Conservation (phyloP, 2,888 invertebrate genomes). For the Leistus spinibarbis region DNA sequence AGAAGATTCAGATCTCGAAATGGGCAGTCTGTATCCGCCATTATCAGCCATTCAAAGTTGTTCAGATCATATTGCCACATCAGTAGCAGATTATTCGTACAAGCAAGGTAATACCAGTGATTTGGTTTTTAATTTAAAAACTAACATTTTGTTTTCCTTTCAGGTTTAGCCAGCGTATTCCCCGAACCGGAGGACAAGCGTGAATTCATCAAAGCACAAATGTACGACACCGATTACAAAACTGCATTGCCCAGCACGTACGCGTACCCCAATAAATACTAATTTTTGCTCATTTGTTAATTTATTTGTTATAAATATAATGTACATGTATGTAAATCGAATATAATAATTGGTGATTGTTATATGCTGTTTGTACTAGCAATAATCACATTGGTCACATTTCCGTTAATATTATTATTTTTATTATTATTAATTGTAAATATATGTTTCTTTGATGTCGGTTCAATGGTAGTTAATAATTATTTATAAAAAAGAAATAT, state of each 20-base stretch:
- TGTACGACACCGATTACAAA: conserved; percentile 76
- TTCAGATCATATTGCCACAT: conserved; percentile 85
- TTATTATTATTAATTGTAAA: conserved; percentile 10
- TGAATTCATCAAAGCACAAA: conserved; percentile 78
- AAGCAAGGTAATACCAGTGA: conserved; percentile 63
- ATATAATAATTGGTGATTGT: conserved; percentile 3
- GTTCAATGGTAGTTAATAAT: neutral
- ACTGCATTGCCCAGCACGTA: conserved; percentile 73
- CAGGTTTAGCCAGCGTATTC: conserved; percentile 77
- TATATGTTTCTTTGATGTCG: neutral
- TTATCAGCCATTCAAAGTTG: conserved; percentile 81
- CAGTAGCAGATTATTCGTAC: conserved; percentile 83
- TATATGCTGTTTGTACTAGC: conserved; percentile 17
- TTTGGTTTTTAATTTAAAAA: conserved; percentile 11
- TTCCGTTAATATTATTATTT: conserved; percentile 13
- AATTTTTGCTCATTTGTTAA: conserved; percentile 16
- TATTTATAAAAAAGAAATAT: neutral
- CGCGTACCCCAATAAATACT: conserved; percentile 60
- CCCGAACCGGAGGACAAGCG: conserved; percentile 78
- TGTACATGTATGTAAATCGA: neutral
- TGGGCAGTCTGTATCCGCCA: conserved; percentile 92
- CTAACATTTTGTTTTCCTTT: conserved; percentile 44
- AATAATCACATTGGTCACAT: conserved; percentile 6
- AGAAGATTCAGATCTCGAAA: conserved; percentile 76
- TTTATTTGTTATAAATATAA: neutral